Evolutionary conservation across 2,888 invertebrate species (phyloP).

Genomic region (Fissipunctia ypsillon): DNA sequence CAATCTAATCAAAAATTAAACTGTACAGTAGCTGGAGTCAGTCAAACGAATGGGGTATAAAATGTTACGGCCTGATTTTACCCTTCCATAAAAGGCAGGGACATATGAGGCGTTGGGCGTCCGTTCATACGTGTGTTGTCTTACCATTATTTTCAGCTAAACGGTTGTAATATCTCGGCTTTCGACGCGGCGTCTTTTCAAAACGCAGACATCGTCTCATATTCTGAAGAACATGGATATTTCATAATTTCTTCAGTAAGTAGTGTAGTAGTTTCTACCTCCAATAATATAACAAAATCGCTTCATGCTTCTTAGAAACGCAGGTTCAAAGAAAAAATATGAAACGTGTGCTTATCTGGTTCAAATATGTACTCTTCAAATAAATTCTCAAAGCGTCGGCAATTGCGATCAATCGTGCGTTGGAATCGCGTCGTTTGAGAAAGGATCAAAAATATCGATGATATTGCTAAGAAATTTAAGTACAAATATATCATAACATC

Average conservation of each 20-base stretch:
- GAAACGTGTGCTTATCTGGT: conserved; percentile 22
- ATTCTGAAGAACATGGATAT: background rate
- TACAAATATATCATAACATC: too few relatives aligned
- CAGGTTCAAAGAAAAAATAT: conserved; percentile 13
- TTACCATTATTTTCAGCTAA: conserved; percentile 42
- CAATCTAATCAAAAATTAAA: conserved; percentile 63
- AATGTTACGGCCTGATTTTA: conserved; percentile 67
- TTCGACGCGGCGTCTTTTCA: background rate
- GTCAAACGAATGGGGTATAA: conserved; percentile 65
- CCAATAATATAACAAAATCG: conserved; percentile 4
- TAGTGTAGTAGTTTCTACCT: background rate
- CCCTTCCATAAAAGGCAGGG: conserved; percentile 52
- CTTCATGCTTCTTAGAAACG: background rate
- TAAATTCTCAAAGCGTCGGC: conserved; percentile 34
- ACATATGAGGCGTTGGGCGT: conserved; percentile 12
- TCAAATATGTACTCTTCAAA: conserved; percentile 44
- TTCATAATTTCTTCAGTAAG: background rate
- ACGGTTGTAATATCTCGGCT: conserved; percentile 13
- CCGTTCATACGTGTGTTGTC: conserved; percentile 8
- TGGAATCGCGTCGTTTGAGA: conserved; percentile 11
- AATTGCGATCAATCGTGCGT: conserved; percentile 40
- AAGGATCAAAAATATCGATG: conserved; percentile 4
- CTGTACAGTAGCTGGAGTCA: conserved; percentile 46
- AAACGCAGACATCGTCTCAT: background rate
- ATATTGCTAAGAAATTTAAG: background rate